phyloP scores from a whole-genome alignment of 2,888 invertebrate species.

The Amphimallon solstitiale region DNA sequence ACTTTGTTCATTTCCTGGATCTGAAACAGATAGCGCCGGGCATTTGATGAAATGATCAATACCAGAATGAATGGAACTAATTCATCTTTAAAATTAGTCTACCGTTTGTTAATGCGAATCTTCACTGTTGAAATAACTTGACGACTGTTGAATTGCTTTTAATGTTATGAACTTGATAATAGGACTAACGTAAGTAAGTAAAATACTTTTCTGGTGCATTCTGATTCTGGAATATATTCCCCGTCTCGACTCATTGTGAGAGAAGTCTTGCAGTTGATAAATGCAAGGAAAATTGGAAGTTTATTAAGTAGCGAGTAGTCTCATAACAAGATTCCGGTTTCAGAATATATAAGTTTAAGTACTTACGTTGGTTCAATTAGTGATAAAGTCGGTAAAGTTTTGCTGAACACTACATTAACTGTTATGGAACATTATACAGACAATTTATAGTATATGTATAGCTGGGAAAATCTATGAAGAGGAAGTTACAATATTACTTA shows the following conservation, averaged over 20 bases:
- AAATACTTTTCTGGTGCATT: not conserved
- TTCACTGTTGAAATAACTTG: constrained; percentile 1
- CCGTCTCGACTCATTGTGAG: not conserved
- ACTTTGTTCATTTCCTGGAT: constrained; percentile 38
- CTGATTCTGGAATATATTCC: not conserved
- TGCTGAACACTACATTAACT: too few relatives aligned
- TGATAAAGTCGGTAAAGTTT: too few relatives aligned
- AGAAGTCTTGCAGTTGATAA: constrained; percentile 3
- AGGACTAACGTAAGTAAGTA: not conserved
- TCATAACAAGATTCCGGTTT: too few relatives aligned
- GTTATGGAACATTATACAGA: too few relatives aligned
- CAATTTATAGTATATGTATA: too few relatives aligned
- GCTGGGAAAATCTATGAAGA: too few relatives aligned
- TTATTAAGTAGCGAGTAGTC: constrained; percentile 1
- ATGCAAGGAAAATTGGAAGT: constrained; percentile 3
- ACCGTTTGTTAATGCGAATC: constrained; percentile 12
- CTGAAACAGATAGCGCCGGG: constrained; percentile 12
- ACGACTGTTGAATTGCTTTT: not conserved
- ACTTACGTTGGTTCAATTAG: too few relatives aligned
- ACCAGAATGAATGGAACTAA: constrained; percentile 4
- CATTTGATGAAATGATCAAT: constrained; percentile 24
- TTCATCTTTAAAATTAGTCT: constrained; percentile 30
- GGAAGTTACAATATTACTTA: too few relatives aligned
- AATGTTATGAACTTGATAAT: not conserved
- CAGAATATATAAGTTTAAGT: too few relatives aligned